A percentile compares a stretch with the other conserved stretches of the same genome.
phyloP scores from a whole-genome alignment of 1,140 invertebrate genomes.

The Drosophila guanche region DNA sequence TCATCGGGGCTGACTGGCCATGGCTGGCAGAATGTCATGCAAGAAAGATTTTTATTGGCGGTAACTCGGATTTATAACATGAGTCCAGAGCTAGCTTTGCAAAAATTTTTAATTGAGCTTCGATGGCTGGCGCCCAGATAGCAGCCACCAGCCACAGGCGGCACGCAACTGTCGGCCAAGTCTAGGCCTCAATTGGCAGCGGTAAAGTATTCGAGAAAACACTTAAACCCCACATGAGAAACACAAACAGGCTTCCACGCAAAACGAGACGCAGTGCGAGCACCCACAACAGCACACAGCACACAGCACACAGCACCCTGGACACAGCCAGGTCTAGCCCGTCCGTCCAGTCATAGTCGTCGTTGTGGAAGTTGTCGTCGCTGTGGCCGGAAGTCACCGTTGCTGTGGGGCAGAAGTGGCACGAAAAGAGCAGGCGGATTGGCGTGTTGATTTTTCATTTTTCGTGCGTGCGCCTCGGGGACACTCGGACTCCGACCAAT shows the following conservation, averaged over 20 bases:
- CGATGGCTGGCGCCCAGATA: slow-evolving; percentile 11
- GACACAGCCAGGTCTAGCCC: slow-evolving; percentile 1
- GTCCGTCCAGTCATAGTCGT: slow-evolving; percentile 1
- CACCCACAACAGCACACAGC: slow-evolving; percentile 32
- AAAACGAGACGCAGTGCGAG: neutral
- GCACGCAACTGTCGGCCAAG: slow-evolving; percentile 24
- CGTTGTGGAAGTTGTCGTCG: slow-evolving; percentile 51
- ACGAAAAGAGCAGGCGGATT: slow-evolving; percentile 26
- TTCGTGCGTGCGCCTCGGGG: slow-evolving; percentile 49
- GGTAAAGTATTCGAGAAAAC: slow-evolving; percentile 59
- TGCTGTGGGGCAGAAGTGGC: neutral
- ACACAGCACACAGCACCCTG: neutral
- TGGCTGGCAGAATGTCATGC: too few species aligned
- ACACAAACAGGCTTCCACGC: slow-evolving; percentile 13
- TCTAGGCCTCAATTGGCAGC: slow-evolving; percentile 35
- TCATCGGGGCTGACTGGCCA: neutral
- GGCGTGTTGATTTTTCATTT: slow-evolving; percentile 67
- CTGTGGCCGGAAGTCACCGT: slow-evolving; percentile 45
- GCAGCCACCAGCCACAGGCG: neutral
- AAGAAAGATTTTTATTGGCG: neutral
- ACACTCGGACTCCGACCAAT: slow-evolving; percentile 26
- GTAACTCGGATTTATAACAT: slow-evolving; percentile 47
- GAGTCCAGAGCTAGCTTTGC: slow-evolving; percentile 24
- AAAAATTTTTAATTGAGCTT: slow-evolving; percentile 60
- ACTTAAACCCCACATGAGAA: slow-evolving; percentile 43